These are phyloP conservation scores for Andrena dorsata DNA, from an alignment of 2,888 invertebrate species.

Conservation along the genomic window DNA sequence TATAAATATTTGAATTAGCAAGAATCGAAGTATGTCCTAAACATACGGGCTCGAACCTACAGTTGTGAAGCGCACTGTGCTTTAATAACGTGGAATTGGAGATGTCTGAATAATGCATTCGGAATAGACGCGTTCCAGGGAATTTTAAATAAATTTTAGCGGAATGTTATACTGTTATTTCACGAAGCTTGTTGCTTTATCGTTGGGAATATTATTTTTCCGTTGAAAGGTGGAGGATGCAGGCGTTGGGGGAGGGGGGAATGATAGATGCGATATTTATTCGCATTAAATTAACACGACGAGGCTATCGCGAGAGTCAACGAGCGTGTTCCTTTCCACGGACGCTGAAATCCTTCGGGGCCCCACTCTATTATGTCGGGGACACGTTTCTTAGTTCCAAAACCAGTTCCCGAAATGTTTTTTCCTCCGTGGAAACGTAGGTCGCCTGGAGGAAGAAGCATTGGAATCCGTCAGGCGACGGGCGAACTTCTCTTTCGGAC, in stretches of 20 bases:
- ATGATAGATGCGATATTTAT: slow-evolving; percentile 57
- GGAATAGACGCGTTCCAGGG: background rate
- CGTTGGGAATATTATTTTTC: slow-evolving; percentile 42
- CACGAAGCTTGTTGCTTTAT: slow-evolving; percentile 27
- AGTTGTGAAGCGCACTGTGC: no score
- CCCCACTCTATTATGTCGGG: slow-evolving; percentile 70
- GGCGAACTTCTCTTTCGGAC: slow-evolving; percentile 52
- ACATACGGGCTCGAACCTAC: no score
- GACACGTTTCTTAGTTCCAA: slow-evolving; percentile 74
- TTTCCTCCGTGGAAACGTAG: slow-evolving; percentile 16
- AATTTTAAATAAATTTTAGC: slow-evolving; percentile 17
- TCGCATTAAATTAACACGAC: slow-evolving; percentile 48
- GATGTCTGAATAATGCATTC: no score
- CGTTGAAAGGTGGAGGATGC: background rate
- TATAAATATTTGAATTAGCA: no score
- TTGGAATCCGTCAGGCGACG: slow-evolving; percentile 58
- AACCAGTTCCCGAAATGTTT: slow-evolving; percentile 78
- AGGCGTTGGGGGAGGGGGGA: background rate
- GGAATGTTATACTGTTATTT: slow-evolving; percentile 4
- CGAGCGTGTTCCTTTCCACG: slow-evolving; percentile 39
- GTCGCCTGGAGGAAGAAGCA: slow-evolving; percentile 46
- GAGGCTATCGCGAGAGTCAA: slow-evolving; percentile 35
- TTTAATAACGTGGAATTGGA: no score
- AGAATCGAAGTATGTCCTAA: no score
- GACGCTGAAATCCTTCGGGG: slow-evolving; percentile 57